These are phyloP conservation scores for Xylocopa sonorina DNA, from an alignment of 1,140 invertebrate species.

Conservation along the genomic window DNA sequence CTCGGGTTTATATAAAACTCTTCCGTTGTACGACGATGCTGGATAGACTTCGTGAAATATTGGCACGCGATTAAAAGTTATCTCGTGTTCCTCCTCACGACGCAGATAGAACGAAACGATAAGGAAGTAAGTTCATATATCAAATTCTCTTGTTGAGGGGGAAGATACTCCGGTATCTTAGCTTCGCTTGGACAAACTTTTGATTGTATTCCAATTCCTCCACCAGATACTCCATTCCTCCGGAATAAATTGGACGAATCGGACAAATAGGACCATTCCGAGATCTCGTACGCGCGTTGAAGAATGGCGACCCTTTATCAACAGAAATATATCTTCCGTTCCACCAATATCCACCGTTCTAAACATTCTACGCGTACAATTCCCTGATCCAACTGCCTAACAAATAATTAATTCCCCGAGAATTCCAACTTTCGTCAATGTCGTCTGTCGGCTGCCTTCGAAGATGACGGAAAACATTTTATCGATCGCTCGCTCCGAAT, in stretches of 20 bases:
- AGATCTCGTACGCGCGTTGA: background rate
- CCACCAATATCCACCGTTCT: background rate
- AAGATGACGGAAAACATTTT: background rate
- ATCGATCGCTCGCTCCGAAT: background rate
- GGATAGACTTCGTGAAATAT: background rate
- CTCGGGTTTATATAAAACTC: too few relatives aligned
- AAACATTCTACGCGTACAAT: background rate
- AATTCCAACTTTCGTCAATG: background rate
- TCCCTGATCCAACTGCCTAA: too few relatives aligned
- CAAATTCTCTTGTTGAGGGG: background rate
- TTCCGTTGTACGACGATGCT: too few relatives aligned
- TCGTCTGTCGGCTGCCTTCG: background rate
- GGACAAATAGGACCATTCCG: background rate
- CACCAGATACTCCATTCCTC: background rate
- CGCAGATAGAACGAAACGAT: slow-evolving; percentile 14
- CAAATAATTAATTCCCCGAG: too few relatives aligned
- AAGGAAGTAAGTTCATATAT: slow-evolving; percentile 11
- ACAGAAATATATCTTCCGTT: background rate
- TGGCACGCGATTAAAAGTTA: slow-evolving; percentile 10
- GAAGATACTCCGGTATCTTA: background rate
- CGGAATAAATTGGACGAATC: background rate
- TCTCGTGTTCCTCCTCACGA: background rate
- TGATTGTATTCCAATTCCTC: slow-evolving; percentile 25
- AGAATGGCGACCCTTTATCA: background rate
- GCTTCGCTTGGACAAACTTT: slow-evolving; percentile 15